These are phyloP conservation scores for Rhyacophila brunnea DNA, from an alignment of 1,140 invertebrate species.

Conservation along the genomic window DNA sequence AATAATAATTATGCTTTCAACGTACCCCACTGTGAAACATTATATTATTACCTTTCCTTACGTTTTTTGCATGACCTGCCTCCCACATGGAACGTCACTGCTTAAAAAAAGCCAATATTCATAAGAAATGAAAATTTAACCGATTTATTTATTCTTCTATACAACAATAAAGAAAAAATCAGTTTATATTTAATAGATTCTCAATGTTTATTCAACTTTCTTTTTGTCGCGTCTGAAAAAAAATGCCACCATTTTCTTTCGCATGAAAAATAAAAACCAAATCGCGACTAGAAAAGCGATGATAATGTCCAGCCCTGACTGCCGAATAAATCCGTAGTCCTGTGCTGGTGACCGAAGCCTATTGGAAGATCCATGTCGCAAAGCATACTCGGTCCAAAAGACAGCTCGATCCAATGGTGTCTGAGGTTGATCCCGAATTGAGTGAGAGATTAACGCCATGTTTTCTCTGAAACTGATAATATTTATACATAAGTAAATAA, in stretches of 20 bases:
- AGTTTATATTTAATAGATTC: too few relatives aligned
- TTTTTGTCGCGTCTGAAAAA: too few relatives aligned
- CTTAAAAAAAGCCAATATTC: too few relatives aligned
- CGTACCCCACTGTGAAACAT: too few relatives aligned
- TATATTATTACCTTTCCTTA: too few relatives aligned
- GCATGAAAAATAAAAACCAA: neutral
- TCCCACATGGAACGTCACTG: too few relatives aligned
- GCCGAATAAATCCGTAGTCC: slow-evolving; percentile 8
- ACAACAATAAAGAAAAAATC: too few relatives aligned
- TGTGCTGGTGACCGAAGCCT: slow-evolving; percentile 27
- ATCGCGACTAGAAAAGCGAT: neutral
- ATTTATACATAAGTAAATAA: neutral
- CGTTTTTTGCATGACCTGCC: too few relatives aligned
- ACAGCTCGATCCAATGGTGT: slow-evolving; percentile 43
- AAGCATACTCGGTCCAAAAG: slow-evolving; percentile 45
- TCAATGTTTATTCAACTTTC: neutral
- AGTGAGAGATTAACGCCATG: slow-evolving; percentile 36
- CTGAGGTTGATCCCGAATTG: slow-evolving; percentile 49
- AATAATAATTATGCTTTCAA: too few relatives aligned
- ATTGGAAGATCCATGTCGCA: slow-evolving; percentile 30
- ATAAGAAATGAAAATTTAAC: too few relatives aligned
- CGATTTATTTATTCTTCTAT: too few relatives aligned
- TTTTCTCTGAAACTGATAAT: slow-evolving; percentile 34
- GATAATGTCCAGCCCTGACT: slow-evolving; percentile 12
- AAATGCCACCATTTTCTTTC: too few relatives aligned